Percentiles rank a stretch among this genome's conserved stretches.
Conservation (phyloP, 2,113 vertebrate species). For the Bos taurus region DNA sequence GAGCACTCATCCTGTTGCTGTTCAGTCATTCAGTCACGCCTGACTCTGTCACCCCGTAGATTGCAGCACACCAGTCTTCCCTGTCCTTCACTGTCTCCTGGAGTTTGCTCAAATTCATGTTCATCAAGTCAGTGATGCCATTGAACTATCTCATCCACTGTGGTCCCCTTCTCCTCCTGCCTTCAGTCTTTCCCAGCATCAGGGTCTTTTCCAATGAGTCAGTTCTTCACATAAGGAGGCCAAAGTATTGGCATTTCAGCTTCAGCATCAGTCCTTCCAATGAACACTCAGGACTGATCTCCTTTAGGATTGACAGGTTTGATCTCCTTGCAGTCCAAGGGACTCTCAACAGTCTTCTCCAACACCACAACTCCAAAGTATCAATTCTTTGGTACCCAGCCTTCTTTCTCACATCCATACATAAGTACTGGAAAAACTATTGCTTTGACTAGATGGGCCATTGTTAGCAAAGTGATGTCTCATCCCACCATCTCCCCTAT, state of each 20-base stretch:
- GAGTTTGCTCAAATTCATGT: neutral
- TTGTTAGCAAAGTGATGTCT: neutral
- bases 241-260: neutral
- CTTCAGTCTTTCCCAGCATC: neutral
- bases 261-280: neutral
- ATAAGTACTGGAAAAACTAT: neutral
- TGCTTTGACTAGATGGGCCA: neutral
- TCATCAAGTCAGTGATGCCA: neutral
- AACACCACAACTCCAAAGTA: neutral
- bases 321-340: neutral
- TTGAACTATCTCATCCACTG: accelerated
- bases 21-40: neutral
- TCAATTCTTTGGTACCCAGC: neutral
- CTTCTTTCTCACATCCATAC: neutral
- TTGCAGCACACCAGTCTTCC: neutral
- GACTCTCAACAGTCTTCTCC: neutral
- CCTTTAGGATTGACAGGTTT: neutral
- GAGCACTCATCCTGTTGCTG: accelerated
- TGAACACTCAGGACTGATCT: neutral
- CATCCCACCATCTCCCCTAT: neutral
- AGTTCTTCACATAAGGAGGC: neutral
- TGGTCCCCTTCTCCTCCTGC: neutral
- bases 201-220: neutral
- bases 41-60: neutral
- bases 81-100: neutral